Percentiles rank a stretch among this genome's conserved stretches.
These are phyloP conservation scores for Eilema depressum DNA, from an alignment of 2,888 invertebrate genomes.

Conservation along the genomic window DNA sequence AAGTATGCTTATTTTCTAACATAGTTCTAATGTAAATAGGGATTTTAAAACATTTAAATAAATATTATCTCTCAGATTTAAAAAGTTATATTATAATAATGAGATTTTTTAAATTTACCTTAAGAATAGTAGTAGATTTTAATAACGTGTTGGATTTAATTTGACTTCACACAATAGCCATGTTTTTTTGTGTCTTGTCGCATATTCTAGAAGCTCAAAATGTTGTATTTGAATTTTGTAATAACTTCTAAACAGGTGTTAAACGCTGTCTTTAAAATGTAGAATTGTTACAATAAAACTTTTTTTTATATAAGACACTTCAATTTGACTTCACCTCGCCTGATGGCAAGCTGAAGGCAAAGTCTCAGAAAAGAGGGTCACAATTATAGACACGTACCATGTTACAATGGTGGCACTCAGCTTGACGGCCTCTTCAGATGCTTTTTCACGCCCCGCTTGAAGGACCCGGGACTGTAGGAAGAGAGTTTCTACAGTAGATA, in stretches of 20 bases:
- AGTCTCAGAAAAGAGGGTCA: too few relatives aligned
- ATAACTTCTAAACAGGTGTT: slow-evolving; percentile 6
- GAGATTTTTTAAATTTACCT: slow-evolving; percentile 26
- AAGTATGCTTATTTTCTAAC: slow-evolving; percentile 62
- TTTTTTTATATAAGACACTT: too few relatives aligned
- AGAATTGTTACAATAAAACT: too few relatives aligned
- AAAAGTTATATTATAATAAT: slow-evolving; percentile 23
- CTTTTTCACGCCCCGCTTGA: too few relatives aligned
- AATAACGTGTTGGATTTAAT: slow-evolving; percentile 18
- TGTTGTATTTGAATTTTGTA: background rate
- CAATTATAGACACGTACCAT: too few relatives aligned
- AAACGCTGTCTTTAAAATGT: slow-evolving; percentile 18
- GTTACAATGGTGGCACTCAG: too few relatives aligned
- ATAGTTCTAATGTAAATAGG: slow-evolving; percentile 41
- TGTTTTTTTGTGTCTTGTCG: background rate
- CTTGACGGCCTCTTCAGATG: too few relatives aligned
- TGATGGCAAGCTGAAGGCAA: too few relatives aligned
- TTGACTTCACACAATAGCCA: slow-evolving; percentile 1
- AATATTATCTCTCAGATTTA: slow-evolving; percentile 44
- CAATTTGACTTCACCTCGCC: too few relatives aligned
- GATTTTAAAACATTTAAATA: slow-evolving; percentile 44
- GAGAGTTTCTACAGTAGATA: background rate
- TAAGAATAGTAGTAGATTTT: slow-evolving; percentile 27
- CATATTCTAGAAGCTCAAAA: slow-evolving; percentile 13
- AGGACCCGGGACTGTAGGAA: too few relatives aligned